phyloP scores from a whole-genome alignment of 2,797 vertebrate genomes.

The Myotis myotis region DNA sequence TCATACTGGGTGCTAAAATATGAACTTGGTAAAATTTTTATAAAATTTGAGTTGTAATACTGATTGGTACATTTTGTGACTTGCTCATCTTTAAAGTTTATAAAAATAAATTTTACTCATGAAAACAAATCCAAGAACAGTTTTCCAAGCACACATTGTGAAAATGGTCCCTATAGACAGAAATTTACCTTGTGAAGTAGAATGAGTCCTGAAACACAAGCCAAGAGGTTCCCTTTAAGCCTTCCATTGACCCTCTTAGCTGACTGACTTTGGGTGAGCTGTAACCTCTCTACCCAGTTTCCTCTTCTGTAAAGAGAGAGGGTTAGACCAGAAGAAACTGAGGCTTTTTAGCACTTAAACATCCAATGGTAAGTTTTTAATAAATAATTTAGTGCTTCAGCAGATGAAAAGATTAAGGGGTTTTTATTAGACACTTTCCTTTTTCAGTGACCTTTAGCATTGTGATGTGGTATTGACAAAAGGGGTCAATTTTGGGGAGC shows the following conservation, averaged over 20 bases:
- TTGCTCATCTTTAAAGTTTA: not conserved
- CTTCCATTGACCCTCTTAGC: not conserved
- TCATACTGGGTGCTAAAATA: not conserved
- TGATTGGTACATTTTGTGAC: constrained; percentile 7
- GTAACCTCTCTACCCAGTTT: not conserved
- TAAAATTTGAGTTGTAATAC: constrained; percentile 2
- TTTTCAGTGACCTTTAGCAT: constrained; percentile 8
- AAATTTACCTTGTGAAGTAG: constrained; percentile 3
- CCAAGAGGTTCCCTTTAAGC: not conserved
- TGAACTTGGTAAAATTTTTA: not conserved
- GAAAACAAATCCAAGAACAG: constrained; percentile 38
- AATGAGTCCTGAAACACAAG: not conserved
- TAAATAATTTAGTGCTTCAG: not conserved
- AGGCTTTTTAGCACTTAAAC: not conserved
- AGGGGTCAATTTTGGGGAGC: not conserved
- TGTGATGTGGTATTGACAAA: not conserved
- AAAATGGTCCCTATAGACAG: not conserved
- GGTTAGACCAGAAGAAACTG: not conserved
- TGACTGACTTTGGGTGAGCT: not conserved
- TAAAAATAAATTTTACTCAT: constrained; percentile 35
- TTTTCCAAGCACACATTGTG: not conserved
- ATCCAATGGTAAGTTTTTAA: constrained; percentile 27
- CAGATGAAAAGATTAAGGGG: not conserved
- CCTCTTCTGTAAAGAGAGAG: not conserved
- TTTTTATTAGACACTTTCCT: constrained; percentile 30